Base-by-base conservation (phyloP, 2,888 invertebrate genomes). In the Eilema griseolum region DNA sequence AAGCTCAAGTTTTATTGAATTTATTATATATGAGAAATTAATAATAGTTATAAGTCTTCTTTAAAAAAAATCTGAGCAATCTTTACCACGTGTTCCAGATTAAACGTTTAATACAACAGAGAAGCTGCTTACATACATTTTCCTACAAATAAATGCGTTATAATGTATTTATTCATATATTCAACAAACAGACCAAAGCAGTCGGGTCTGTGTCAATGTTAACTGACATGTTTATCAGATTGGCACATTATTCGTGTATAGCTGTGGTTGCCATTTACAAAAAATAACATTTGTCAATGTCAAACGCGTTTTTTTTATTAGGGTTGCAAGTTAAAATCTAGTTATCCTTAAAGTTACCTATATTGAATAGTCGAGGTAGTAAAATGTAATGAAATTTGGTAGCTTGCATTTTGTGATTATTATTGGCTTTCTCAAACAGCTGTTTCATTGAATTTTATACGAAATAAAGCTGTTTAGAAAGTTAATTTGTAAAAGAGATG, bases 1-100 rank as follows among this genome's bases (percentile, higher is more conserved):
- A 75, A 82, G 82, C 80, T 82, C 80, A 82, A 77, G 71, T 72
- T 77, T 73, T 71, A 67, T 74, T 74, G 62, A 78, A 79, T 76
- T 74, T 70, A 79, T 66, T 72, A 66, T 61, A 68, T 72, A 69
- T 23, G 69, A 69, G 31, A 79, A 71, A 72, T 79, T 72, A 71
- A 23, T 76, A 66, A 75, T 80, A 79, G 75, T 70, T 66, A 14
- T 16, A 16, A 59, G 59, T 26, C 59, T 8, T 16, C 28, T 28
- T 8, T 20, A 68, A 69, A 67, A 31, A 65, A 69, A n/a, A 11
- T 59, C 57, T 31, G 28, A n/a, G 23, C 41, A 26, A 26, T 4
- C 14, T 14, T 24, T 16, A 10, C 62, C 3, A 41, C n/a, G 23
- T 23, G 41, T 46, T 20, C 46, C 2, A 46, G 46, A 12, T 37